phyloP scores from a whole-genome alignment of 2,113 vertebrate genomes.

The Poeciliopsis prolifica region DNA sequence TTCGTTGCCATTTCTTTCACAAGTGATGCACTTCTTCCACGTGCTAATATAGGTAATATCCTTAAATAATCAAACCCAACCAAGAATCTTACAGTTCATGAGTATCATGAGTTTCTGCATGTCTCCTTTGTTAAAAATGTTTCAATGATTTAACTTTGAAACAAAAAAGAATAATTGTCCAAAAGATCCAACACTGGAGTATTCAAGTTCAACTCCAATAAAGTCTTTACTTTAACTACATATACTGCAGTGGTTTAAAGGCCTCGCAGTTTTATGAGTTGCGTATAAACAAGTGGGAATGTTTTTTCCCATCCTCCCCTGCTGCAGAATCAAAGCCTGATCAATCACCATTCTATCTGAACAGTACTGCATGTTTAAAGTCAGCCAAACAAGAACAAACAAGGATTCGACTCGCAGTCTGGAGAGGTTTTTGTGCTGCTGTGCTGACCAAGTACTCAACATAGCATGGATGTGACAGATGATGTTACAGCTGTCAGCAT shows the following conservation, averaged over 20 bases:
- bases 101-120: no score
- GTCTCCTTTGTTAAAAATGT: no score
- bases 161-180: no score
- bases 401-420: slow-evolving; percentile 18
- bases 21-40: no score
- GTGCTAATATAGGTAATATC: no score
- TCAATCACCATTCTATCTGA: slow-evolving; percentile 42
- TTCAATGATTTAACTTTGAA: no score
- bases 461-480: slow-evolving; percentile 1
- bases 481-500: slow-evolving; percentile 8
- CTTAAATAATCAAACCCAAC: no score
- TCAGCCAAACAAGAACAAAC: slow-evolving; percentile 51
- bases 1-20: no score
- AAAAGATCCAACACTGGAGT: no score
- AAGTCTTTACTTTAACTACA: not conserved
- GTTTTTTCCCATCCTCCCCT: slow-evolving; percentile 17
- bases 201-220: no score
- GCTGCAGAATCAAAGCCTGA: slow-evolving; percentile 22
- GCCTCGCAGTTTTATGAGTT: not conserved
- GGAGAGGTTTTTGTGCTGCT: slow-evolving; percentile 41
- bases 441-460: no score
- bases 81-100: no score
- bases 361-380: slow-evolving; percentile 35
- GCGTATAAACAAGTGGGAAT: slow-evolving; percentile 45
- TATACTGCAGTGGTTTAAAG: slow-evolving; percentile 3